Percentiles rank a stretch among this genome's conserved stretches.
Conservation (phyloP, 1,140 invertebrate species). For the Oedothorax gibbosus region DNA sequence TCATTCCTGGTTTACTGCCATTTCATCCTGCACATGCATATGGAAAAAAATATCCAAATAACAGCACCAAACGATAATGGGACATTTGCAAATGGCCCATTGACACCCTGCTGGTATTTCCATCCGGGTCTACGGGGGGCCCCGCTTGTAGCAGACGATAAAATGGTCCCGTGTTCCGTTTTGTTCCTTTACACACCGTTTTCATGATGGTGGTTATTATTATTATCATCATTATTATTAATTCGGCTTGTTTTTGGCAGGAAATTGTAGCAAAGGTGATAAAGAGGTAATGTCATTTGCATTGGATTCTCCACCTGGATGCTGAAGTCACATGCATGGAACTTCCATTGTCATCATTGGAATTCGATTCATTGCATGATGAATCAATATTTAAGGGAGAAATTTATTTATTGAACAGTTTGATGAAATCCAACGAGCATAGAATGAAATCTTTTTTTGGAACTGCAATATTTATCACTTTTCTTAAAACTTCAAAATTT, state of each 20-base stretch:
- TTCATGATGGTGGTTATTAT: background rate
- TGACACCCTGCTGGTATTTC: conserved; percentile 34
- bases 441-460: too few species aligned
- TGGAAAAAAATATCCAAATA: too few species aligned
- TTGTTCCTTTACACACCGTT: background rate
- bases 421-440: too few species aligned
- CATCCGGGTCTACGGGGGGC: conserved; percentile 30
- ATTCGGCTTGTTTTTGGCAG: background rate
- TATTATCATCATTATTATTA: conserved; percentile 13
- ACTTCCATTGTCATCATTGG: too few species aligned
- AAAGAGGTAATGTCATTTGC: conserved; percentile 11
- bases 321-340: too few species aligned
- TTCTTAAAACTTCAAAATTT: too few species aligned
- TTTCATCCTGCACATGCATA: too few species aligned
- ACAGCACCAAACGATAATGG: conserved; percentile 8
- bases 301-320: background rate
- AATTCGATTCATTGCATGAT: too few species aligned
- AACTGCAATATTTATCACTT: too few species aligned
- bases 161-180: background rate
- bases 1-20: too few species aligned
- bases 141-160: background rate
- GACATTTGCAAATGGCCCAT: conserved; percentile 35
- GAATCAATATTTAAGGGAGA: too few species aligned
- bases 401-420: too few species aligned
- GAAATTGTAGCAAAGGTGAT: background rate